Evolutionary conservation across 2,888 invertebrate genomes (phyloP).

Genomic region (Linnaemya tessellans): DNA sequence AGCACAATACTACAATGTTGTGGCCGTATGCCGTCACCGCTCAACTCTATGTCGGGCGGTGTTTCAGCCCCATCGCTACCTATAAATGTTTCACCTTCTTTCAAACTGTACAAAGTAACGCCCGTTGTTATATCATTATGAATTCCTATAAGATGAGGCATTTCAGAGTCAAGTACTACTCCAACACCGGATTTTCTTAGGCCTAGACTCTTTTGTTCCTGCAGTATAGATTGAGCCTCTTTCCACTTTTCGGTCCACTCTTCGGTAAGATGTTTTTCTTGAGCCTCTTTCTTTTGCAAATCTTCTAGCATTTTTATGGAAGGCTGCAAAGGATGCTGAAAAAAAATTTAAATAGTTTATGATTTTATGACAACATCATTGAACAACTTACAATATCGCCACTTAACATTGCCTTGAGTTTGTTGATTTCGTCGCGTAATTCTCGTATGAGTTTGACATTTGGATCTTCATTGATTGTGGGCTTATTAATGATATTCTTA

Average conservation of each 20-base stretch:
- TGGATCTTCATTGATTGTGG: slow-evolving; percentile 94
- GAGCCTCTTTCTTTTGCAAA: slow-evolving; percentile 94
- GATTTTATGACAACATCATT: background rate
- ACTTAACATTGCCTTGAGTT: slow-evolving; percentile 89
- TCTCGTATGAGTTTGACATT: slow-evolving; percentile 94
- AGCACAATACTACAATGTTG: slow-evolving; percentile 91
- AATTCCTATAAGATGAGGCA: slow-evolving; percentile 95
- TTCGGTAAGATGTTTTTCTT: slow-evolving; percentile 94
- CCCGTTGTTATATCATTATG: slow-evolving; percentile 96
- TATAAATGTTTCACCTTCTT: slow-evolving; percentile 94
- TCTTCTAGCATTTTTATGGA: slow-evolving; percentile 90
- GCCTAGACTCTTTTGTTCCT: slow-evolving; percentile 94
- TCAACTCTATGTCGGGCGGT: slow-evolving; percentile 90
- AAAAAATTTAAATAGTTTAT: background rate
- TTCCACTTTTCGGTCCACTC: slow-evolving; percentile 98
- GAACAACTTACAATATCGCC: slow-evolving; percentile 86
- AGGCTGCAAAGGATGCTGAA: slow-evolving; percentile 85
- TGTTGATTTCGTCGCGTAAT: slow-evolving; percentile 92
- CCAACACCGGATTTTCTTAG: slow-evolving; percentile 94
- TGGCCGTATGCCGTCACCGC: slow-evolving; percentile 90
- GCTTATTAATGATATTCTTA: slow-evolving; percentile 95
- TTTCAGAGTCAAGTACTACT: slow-evolving; percentile 94
- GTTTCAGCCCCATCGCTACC: slow-evolving; percentile 89
- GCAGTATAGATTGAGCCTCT: slow-evolving; percentile 93
- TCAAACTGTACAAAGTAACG: slow-evolving; percentile 94